Percentiles rank a stretch among this genome's conserved stretches.
Conservation (phyloP, 1,140 invertebrate genomes). For the Antheraea mylitta region DNA sequence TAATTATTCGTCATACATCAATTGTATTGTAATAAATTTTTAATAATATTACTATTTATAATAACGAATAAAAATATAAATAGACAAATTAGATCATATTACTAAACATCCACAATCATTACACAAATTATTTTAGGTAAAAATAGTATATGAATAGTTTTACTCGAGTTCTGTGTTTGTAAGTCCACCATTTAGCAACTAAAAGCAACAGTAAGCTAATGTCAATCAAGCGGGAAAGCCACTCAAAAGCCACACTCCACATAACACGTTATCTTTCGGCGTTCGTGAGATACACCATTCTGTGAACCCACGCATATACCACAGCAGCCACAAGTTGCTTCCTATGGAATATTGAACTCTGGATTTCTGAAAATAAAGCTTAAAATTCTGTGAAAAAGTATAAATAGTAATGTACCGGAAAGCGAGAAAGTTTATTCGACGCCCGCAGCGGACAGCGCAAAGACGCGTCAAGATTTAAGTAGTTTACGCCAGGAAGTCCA, state of each 20-base stretch:
- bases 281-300: neutral
- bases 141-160: too few relatives aligned
- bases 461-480: slow-evolving; percentile 65
- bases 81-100: too few relatives aligned
- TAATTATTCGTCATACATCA: too few relatives aligned
- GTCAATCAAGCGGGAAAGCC: slow-evolving; percentile 2
- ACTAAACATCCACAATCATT: too few relatives aligned
- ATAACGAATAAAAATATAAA: too few relatives aligned
- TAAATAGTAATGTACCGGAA: slow-evolving; percentile 2
- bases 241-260: slow-evolving; percentile 6
- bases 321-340: neutral
- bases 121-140: too few relatives aligned
- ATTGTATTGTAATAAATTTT: too few relatives aligned
- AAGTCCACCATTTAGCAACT: neutral
- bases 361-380: neutral
- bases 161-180: neutral
- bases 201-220: neutral
- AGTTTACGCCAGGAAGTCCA: slow-evolving; percentile 58
- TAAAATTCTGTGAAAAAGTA: neutral
- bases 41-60: too few relatives aligned
- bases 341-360: neutral
- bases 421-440: slow-evolving; percentile 34
- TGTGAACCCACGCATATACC: neutral
- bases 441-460: slow-evolving; percentile 29
- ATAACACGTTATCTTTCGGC: neutral